Percentiles rank a stretch among this genome's conserved stretches.
These are phyloP conservation scores for Lordiphosa stackelbergi DNA, from an alignment of 1,140 invertebrate genomes.

Conservation along the genomic window DNA sequence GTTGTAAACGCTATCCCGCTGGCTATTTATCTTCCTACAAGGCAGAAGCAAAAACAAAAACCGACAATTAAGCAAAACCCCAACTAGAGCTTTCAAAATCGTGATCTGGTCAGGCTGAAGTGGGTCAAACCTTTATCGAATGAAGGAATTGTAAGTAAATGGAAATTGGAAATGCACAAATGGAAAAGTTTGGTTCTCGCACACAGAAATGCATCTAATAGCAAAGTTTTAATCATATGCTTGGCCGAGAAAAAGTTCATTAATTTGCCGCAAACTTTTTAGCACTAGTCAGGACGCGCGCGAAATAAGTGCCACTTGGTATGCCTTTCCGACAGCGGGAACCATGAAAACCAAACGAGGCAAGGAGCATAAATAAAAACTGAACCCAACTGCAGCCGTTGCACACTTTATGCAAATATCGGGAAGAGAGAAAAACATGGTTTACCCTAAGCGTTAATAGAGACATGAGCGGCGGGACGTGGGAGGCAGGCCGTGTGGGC, in stretches of 20 bases:
- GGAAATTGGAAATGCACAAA: conserved; percentile 11
- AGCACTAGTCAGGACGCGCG: conserved; percentile 42
- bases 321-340: conserved; percentile 22
- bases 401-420: conserved; percentile 66
- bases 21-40: conserved; percentile 47
- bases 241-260: conserved; percentile 46
- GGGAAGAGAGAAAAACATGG: conserved; percentile 15
- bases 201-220: conserved; percentile 43
- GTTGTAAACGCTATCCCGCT: conserved; percentile 31
- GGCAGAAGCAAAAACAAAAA: conserved; percentile 40
- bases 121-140: conserved; percentile 54
- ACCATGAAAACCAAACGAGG: conserved; percentile 30
- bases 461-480: conserved; percentile 11
- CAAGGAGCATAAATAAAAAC: conserved; percentile 24
- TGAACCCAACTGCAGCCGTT: conserved; percentile 26
- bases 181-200: conserved; percentile 34
- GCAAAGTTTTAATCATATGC: conserved; percentile 68
- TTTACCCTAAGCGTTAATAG: conserved; percentile 46
- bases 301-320: conserved; percentile 47
- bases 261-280: conserved; percentile 60
- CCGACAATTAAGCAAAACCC: conserved; percentile 55
- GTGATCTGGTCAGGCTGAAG: conserved; percentile 45
- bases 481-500: background rate
- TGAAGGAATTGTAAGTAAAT: conserved; percentile 42
- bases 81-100: conserved; percentile 37